Conservation (phyloP, 2,888 invertebrate species). For the Mesoligia furuncula region DNA sequence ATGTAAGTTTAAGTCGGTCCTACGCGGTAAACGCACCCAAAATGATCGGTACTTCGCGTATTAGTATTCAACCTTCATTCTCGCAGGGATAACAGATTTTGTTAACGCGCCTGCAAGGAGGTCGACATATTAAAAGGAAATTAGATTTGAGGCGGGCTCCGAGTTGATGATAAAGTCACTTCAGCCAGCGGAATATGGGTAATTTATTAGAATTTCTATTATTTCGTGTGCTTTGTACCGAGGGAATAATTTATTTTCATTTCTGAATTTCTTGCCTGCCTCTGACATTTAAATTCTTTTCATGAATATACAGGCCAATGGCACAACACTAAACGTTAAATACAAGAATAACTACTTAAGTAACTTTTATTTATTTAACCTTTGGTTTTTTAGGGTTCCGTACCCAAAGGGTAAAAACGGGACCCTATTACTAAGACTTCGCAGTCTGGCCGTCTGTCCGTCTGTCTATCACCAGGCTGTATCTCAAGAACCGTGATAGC, state of each 20-base stretch:
- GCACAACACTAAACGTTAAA: slow-evolving; percentile 37
- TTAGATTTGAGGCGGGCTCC: slow-evolving; percentile 65
- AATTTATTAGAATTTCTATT: slow-evolving; percentile 58
- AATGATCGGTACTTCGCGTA: slow-evolving; percentile 47
- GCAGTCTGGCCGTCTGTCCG: too few species aligned
- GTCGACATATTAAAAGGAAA: slow-evolving; percentile 70
- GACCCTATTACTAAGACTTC: too few species aligned
- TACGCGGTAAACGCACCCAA: slow-evolving; percentile 35
- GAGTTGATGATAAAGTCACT: slow-evolving; percentile 51
- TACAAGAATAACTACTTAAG: slow-evolving; percentile 44
- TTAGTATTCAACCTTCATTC: slow-evolving; percentile 63
- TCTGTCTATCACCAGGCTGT: too few species aligned
- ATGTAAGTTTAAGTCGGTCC: slow-evolving; percentile 38
- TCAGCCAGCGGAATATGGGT: slow-evolving; percentile 35
- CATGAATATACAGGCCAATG: slow-evolving; percentile 47
- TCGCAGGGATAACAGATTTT: slow-evolving; percentile 61
- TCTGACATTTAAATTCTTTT: slow-evolving; percentile 52
- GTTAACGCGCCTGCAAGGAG: slow-evolving; percentile 58
- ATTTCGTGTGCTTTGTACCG: slow-evolving; percentile 45
- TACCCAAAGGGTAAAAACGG: too few species aligned
- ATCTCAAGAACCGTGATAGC: too few species aligned
- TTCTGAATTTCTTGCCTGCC: slow-evolving; percentile 25
- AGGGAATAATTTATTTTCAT: slow-evolving; percentile 43
- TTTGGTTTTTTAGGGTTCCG: slow-evolving; percentile 54
- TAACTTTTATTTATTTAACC: slow-evolving; percentile 48